Percentiles rank a stretch among this genome's conserved stretches.
Evolutionary conservation across 2,888 invertebrate species (phyloP).

Genomic region (Aproaerema taeniolella): DNA sequence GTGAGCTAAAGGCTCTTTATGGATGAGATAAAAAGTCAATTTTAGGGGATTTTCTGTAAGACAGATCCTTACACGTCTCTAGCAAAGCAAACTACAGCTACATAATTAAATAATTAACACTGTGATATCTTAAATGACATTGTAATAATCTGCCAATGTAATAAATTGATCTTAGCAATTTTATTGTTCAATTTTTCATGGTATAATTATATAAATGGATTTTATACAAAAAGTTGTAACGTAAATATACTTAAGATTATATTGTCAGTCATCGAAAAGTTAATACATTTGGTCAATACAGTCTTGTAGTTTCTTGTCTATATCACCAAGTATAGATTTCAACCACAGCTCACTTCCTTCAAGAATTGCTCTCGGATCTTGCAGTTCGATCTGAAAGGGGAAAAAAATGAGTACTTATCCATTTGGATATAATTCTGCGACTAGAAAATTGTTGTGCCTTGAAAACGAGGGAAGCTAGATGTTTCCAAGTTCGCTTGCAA

Average conservation of each 20-base stretch:
- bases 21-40: too few relatives aligned
- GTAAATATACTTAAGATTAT: conserved; percentile 28
- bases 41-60: too few relatives aligned
- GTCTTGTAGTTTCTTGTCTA: conserved; percentile 50
- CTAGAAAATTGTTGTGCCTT: too few relatives aligned
- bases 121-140: conserved; percentile 38
- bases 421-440: too few relatives aligned
- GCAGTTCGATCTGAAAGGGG: conserved; percentile 42
- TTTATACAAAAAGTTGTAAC: too few relatives aligned
- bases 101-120: conserved; percentile 25
- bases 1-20: too few relatives aligned
- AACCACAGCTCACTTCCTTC: conserved; percentile 53
- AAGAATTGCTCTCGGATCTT: conserved; percentile 36
- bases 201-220: background rate
- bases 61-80: too few relatives aligned
- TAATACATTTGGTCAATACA: conserved; percentile 59
- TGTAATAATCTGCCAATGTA: conserved; percentile 27
- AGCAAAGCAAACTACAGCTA: too few relatives aligned
- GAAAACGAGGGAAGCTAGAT: too few relatives aligned
- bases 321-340: conserved; percentile 40
- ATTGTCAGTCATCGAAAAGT: conserved; percentile 15
- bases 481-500: too few relatives aligned
- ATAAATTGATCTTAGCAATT: conserved; percentile 20
- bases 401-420: too few relatives aligned
- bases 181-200: background rate